Conservation (phyloP, 2,888 invertebrate genomes). For the Zhengitettix transpicula region DNA sequence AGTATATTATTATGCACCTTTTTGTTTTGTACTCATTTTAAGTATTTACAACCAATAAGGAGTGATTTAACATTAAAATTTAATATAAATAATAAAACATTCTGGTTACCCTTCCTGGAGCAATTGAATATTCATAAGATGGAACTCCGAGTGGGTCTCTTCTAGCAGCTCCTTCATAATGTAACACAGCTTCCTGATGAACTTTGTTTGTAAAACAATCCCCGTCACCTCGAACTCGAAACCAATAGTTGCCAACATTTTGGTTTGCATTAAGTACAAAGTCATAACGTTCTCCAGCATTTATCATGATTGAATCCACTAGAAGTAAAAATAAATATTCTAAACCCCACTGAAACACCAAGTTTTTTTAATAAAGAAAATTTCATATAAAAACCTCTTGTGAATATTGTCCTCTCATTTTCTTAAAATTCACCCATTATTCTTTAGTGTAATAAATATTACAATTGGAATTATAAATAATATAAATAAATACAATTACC, state of each 20-base stretch:
- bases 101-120: conserved; percentile 18
- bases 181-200: conserved; percentile 16
- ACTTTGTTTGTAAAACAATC: conserved; percentile 21
- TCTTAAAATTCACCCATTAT: too few species aligned
- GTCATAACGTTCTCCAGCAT: conserved; percentile 32
- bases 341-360: too few species aligned
- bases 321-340: too few species aligned
- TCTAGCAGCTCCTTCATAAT: conserved; percentile 11
- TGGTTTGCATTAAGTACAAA: conserved; percentile 26
- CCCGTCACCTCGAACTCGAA: conserved; percentile 27
- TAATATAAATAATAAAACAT: background rate
- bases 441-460: too few species aligned
- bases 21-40: too few species aligned
- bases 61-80: too few species aligned
- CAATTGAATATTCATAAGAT: conserved; percentile 16
- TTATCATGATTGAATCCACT: conserved; percentile 25
- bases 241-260: conserved; percentile 26
- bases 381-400: too few species aligned
- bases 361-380: too few species aligned
- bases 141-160: conserved; percentile 11
- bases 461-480: too few species aligned
- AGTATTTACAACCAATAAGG: too few species aligned
- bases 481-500: conserved; percentile 11
- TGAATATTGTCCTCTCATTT: too few species aligned
- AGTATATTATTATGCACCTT: too few species aligned